Evolutionary conservation across 2,113 vertebrate genomes (phyloP), one percentile per base, ranked within the genome.

Genomic region (Hipposideros armiger): DNA sequence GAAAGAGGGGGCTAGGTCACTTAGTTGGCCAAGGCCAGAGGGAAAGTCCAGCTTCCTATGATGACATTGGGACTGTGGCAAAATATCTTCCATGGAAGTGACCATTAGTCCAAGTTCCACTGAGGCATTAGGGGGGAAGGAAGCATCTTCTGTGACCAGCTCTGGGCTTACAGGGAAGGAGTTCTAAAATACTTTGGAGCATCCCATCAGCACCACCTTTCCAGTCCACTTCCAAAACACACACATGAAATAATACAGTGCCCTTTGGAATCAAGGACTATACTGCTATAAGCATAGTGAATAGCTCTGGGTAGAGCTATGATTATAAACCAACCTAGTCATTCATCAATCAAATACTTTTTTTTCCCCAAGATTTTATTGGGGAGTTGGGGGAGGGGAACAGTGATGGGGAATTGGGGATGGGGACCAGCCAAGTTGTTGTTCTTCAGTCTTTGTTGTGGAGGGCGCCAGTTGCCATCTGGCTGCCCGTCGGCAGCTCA

Each of bases 41-140:
- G 97, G 97, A 80, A 97, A 97, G 78, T 97, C 97, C 96, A 97
- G 84, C 40, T 85, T 78, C 66, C 84, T 16, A 56, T n/a, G 76
- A 80, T 20, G 45, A 95, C 74, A 81, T 5, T 15, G 77, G 58
- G 62, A 69, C 36, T 28, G 54, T n/a, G 17, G 81, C 69, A 74
- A 50, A 66, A 56, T 47, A 64, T 86, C 92, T 70, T 67, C 72
- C 30, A 19, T 66, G 56, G 70, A 92, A 88, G 76, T 56, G 81
- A 87, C 16, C 3, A 60, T 40, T 28, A 26, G 88, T 66, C 81
- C 54, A 36, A 69, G 60, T 26, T 90, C 81, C 66, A 50, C 54
- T 1, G 3, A 83, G 54, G 87, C 30, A 42, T 69, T 26, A 28
- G 60, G 10, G 14, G 5, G 52, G 52, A 80, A 83, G 84, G 87